Percentiles rank a stretch among this genome's conserved stretches.
phyloP scores from a whole-genome alignment of 2,113 vertebrate species.

The Lamprotornis superbus region DNA sequence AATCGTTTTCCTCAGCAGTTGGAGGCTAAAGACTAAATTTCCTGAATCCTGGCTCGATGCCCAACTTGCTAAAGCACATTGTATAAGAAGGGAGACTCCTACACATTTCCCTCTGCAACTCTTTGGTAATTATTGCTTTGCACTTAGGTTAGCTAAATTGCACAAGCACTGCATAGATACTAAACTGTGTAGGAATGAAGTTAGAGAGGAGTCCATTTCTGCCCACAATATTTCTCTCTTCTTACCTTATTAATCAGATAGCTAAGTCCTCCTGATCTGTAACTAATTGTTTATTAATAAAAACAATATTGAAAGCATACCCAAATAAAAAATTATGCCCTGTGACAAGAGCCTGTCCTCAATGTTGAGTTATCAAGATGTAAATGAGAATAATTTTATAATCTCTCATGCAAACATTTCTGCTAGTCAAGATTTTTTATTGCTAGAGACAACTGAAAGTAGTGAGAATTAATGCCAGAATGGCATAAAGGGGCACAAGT shows the following conservation, averaged over 20 bases:
- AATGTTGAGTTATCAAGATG: neutral
- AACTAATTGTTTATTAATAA: neutral
- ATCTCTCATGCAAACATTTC: neutral
- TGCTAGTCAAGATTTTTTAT: neutral
- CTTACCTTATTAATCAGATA: neutral
- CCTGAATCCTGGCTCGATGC: neutral
- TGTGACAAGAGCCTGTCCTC: neutral
- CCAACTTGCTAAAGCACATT: neutral
- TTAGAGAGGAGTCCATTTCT: neutral
- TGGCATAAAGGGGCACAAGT: neutral
- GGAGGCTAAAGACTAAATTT: neutral
- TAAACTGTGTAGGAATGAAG: neutral
- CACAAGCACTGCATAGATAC: neutral
- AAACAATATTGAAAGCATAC: neutral
- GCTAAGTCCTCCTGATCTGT: neutral
- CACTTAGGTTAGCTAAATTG: neutral
- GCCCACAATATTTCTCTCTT: neutral
- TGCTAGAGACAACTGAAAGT: neutral
- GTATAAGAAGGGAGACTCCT: neutral
- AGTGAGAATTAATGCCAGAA: conserved; percentile 40
- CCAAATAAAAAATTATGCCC: neutral
- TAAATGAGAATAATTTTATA: neutral
- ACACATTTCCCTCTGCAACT: neutral
- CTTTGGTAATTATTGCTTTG: neutral
- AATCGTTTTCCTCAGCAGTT: neutral